Percentiles rank a stretch among this genome's conserved stretches.
These are phyloP conservation scores for Empidonax traillii DNA, from an alignment of 2,113 vertebrate species.

Conservation along the genomic window DNA sequence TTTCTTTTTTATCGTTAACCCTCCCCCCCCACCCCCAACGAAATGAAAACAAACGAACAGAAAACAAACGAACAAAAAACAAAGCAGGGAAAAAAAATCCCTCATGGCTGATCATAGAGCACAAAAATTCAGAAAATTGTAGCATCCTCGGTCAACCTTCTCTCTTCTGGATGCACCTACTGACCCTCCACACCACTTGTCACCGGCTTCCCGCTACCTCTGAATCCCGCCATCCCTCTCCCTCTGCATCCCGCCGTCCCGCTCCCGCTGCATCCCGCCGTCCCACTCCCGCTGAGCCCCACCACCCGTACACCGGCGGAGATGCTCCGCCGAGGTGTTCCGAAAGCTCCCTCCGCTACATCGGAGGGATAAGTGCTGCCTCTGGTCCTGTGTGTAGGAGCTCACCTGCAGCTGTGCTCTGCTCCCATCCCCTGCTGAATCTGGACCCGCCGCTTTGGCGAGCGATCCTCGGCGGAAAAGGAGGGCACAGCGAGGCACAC, in stretches of 20 bases:
- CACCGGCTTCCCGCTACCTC: too few relatives aligned
- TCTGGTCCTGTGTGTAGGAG: rapidly evolving
- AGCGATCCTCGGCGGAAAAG: rapidly evolving
- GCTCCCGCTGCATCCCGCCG: rapidly evolving
- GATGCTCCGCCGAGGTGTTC: background rate
- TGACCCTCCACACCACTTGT: rapidly evolving
- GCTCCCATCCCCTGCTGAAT: rapidly evolving
- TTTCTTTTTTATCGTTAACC: too few relatives aligned
- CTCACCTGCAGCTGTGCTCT: background rate
- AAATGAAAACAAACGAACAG: background rate
- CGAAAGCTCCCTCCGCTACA: background rate
- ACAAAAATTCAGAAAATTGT: too few relatives aligned
- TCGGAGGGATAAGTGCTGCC: rapidly evolving
- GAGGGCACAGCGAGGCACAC: rapidly evolving
- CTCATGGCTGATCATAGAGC: too few relatives aligned
- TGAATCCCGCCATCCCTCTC: background rate
- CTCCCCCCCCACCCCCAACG: background rate
- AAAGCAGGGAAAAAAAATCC: background rate
- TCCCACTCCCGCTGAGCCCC: background rate
- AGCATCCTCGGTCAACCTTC: rapidly evolving
- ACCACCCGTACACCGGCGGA: background rate
- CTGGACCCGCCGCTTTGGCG: rapidly evolving
- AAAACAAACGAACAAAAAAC: too few relatives aligned
- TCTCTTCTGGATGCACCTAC: background rate
- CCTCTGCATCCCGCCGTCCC: background rate